These are phyloP conservation scores for Pelmatolapia mariae DNA, from an alignment of 2,113 vertebrate species.

Conservation along the genomic window DNA sequence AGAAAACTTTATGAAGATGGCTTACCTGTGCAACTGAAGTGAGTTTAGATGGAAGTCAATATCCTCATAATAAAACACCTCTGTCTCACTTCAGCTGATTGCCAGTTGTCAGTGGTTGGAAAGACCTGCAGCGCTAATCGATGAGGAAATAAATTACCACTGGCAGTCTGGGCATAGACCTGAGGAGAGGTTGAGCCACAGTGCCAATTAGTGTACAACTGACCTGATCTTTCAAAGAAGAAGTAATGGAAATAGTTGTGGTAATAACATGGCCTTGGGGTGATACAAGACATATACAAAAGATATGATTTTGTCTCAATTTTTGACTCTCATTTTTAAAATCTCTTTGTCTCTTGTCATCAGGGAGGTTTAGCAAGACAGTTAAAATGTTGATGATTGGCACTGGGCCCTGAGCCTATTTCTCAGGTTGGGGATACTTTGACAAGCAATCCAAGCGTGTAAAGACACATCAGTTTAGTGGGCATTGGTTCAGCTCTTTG, in stretches of 20 bases:
- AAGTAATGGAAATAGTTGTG: neutral
- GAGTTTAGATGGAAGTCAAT: constrained; percentile 42
- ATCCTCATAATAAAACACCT: constrained; percentile 31
- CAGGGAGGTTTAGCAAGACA: neutral
- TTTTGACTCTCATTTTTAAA: neutral
- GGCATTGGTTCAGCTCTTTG: constrained; percentile 29
- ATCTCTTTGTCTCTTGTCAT: neutral
- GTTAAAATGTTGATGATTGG: constrained; percentile 31
- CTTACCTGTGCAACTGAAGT: constrained; percentile 1
- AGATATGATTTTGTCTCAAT: neutral
- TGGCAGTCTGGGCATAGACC: neutral
- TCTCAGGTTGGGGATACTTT: constrained; percentile 4
- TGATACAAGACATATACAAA: neutral
- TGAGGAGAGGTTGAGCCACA: neutral
- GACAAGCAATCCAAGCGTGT: constrained; percentile 24
- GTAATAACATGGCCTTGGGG: neutral
- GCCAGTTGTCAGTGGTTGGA: constrained; percentile 19
- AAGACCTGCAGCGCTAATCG: constrained; percentile 13
- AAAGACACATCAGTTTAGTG: constrained; percentile 50
- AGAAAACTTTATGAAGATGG: neutral
- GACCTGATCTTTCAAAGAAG: neutral
- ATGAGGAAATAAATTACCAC: constrained; percentile 42
- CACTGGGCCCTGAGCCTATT: constrained; percentile 23
- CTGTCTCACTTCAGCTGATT: constrained; percentile 38
- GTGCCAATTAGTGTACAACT: neutral